phyloP scores from a whole-genome alignment of 2,888 invertebrate species.

The Litoditis marina region DNA sequence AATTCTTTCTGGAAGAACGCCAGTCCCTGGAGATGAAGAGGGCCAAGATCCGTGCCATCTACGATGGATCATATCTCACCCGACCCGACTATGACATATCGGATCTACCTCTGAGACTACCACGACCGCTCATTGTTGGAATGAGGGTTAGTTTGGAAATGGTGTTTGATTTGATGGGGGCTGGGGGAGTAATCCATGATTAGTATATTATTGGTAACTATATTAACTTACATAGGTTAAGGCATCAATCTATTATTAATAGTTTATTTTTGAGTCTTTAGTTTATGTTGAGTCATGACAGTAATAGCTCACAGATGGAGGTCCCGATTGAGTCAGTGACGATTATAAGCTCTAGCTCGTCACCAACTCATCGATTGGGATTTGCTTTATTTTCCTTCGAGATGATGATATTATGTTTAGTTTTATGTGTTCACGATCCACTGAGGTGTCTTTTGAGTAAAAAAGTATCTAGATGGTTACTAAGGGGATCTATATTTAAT shows the following conservation, averaged over 20 bases:
- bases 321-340: no score
- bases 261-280: no score
- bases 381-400: no score
- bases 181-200: no score
- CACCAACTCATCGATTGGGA: neutral
- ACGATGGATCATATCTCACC: conserved; percentile 63
- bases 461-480: neutral
- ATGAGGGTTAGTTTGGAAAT: conserved; percentile 31
- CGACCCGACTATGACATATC: conserved; percentile 23
- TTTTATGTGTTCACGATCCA: no score
- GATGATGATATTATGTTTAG: no score
- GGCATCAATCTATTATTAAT: no score
- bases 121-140: conserved; percentile 50
- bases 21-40: conserved; percentile 83
- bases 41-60: conserved; percentile 84
- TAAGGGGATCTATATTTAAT: conserved; percentile 1
- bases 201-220: no score
- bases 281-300: no score
- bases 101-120: conserved; percentile 51
- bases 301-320: no score
- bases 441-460: no score
- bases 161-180: neutral
- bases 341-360: no score
- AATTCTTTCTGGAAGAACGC: conserved; percentile 92
- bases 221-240: neutral